Evolutionary conservation across 2,888 invertebrate species (phyloP), one percentile per base, ranked within the genome.

Genomic region (Unio pictorum): DNA sequence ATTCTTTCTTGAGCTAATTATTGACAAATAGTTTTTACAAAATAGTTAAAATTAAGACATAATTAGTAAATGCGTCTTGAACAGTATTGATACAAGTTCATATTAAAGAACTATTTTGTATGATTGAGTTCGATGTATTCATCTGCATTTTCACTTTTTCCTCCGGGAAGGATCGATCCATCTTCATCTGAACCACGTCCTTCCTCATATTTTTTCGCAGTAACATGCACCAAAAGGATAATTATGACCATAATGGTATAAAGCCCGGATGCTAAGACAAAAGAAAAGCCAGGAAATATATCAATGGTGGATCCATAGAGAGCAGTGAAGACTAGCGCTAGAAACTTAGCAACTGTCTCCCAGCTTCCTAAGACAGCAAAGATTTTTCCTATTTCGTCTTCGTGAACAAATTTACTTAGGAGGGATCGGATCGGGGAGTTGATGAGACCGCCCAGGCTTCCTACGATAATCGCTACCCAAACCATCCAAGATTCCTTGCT

Each of bases 301-400:
- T 82, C 76, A 1, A 86, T 58, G 11, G 87, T 86, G n/a, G 81
- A 74, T 26, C 84, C 81, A 71, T 89, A 89, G 34, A 89, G 34
- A 23, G 74, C 79, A 4, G 84, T 87, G 74, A 88, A 88, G 18
- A 85, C 70, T 17, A 87, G 74, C 1, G 84, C 89, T 7, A 87
- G 61, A 30, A 89, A 81, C 71, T 84, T 88, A 11, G 88, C 83
- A 23, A 86, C 69, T 3, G 89, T 87, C 71, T 89, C 89, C 1
- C 84, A 84, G 66, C 85, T 83, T 34, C 87, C 87, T 54, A 88
- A 68, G 28, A 89, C 74, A 11, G 88, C 84, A 70, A 89, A 89
- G 57, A 84, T 79, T 73, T 87, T 88, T 0, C 89, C 88, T 11
- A 89, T 78, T 72, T 89, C 88, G 61, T 86, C 80, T 65, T 88